Conservation (phyloP, 2,797 vertebrate species). For the Botia almorhae region DNA sequence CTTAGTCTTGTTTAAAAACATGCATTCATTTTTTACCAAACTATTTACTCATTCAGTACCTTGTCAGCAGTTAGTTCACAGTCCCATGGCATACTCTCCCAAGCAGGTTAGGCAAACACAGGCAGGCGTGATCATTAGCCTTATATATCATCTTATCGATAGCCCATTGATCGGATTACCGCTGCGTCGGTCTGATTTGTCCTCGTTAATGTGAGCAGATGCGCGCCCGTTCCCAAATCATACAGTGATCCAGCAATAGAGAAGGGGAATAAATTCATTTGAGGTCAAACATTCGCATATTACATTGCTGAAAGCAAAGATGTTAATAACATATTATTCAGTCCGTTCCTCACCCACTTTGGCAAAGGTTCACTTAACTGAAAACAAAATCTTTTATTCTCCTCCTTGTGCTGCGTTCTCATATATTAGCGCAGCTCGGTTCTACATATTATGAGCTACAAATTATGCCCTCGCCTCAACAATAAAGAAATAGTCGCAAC, state of each 20-base stretch:
- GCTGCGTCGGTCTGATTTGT: slow-evolving; percentile 80
- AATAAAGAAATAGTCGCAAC: not conserved
- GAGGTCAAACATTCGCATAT: slow-evolving; percentile 3
- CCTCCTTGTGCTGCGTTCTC: not conserved
- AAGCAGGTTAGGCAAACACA: slow-evolving; percentile 68
- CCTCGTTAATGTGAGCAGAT: slow-evolving; percentile 75
- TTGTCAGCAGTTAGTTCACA: slow-evolving; percentile 31
- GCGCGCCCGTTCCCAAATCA: slow-evolving; percentile 67
- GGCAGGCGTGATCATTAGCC: slow-evolving; percentile 71
- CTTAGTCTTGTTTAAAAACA: not conserved
- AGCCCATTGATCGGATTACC: slow-evolving; percentile 79
- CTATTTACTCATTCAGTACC: slow-evolving; percentile 30
- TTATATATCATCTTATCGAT: slow-evolving; percentile 80
- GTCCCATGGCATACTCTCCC: slow-evolving; percentile 67
- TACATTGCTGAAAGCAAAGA: not conserved
- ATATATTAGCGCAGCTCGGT: not conserved
- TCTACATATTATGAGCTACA: not conserved
- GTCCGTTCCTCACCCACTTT: not conserved
- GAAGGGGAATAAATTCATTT: not conserved
- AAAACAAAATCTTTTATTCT: not conserved
- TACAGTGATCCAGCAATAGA: slow-evolving; percentile 53
- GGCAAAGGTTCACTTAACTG: slow-evolving; percentile 27
- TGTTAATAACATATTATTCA: not conserved
- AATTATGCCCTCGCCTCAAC: not conserved
- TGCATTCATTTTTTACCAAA: not conserved